Base-by-base conservation (phyloP, 1,140 invertebrate species). In the Atta cephalotes region DNA sequence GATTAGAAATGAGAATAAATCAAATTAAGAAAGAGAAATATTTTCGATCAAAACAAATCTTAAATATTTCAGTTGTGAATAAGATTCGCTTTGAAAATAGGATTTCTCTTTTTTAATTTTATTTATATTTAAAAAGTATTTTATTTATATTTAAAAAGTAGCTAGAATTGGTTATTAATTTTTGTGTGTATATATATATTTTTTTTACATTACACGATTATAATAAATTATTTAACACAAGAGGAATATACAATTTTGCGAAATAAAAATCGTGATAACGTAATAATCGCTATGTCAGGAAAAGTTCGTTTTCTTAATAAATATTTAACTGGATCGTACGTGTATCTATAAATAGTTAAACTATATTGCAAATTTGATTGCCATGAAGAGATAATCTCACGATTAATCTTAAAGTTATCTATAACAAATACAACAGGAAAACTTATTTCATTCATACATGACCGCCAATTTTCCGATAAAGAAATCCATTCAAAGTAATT, bases 191-290 rank as follows among this genome's bases (percentile, higher is more conserved):
- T 6, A 35, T 35, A 0, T 35, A 35, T 35, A 31, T 35, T 35
- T 35, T 49, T 45, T 21, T 6, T 28, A 6, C 18, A 21, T 58
- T 5, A 56, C 0, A 5, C 12, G 6, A 58, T 74, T 74, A n/a
- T 35, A 58, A 58, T 4, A 16, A 60, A 58, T 76, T 76, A 76
- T 60, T 60, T 60, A 39, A 76, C 31, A 9, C 39, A 45, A 45
- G 35, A 70, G 10, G n/a, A 35, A 58, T 5, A 12, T 0, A 14
- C 18, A 72, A 56, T 74, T 74, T 74, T 0, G 28, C n/a, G 1
- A 76, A 25, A 76, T 14, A 49, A 49, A 12, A 39, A 39, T 39
- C 6, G 10, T 14, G 14, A 10, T 49, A 68, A 1, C 3, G 10
- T 35, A 39, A 39, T 56, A 39, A 68, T 28, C 14, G 21, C 39